Conservation (phyloP, 2,888 invertebrate species). For the Drosophila nigricruria region DNA sequence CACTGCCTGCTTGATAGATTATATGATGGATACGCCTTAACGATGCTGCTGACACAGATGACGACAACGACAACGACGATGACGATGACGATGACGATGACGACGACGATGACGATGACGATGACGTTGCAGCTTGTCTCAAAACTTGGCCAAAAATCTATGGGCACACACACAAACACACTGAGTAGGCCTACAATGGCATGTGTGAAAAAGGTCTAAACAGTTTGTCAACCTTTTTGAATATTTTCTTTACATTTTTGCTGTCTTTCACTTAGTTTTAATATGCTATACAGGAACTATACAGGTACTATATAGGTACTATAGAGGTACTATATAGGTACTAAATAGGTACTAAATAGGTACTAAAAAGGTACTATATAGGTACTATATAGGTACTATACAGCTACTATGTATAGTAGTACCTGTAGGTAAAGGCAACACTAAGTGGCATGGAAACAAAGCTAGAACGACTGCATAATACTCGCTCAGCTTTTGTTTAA, state of each 20-base stretch:
- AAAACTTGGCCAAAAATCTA: constrained; percentile 49
- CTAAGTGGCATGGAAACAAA: too few relatives aligned
- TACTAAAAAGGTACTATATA: too few relatives aligned
- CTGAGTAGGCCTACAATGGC: neutral
- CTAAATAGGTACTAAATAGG: too few relatives aligned
- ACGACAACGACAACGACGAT: constrained; percentile 30
- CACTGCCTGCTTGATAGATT: constrained; percentile 66
- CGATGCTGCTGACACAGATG: constrained; percentile 61
- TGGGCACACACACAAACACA: constrained; percentile 1
- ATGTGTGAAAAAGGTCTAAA: constrained; percentile 13
- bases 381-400: too few relatives aligned
- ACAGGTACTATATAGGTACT: too few relatives aligned
- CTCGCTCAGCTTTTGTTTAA: too few relatives aligned
- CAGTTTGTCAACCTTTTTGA: constrained; percentile 4
- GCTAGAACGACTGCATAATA: neutral
- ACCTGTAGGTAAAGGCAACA: neutral
- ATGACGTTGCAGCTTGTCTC: constrained; percentile 52
- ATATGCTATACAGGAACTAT: neutral
- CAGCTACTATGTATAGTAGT: too few relatives aligned
- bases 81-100: constrained; percentile 41
- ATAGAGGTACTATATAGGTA: too few relatives aligned
- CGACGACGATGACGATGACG: constrained; percentile 44
- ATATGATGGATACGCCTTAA: constrained; percentile 75
- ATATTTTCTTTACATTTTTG: neutral
- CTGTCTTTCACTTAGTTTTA: neutral